Conservation (phyloP, 2,888 invertebrate genomes). For the Cheilosia pagana region DNA sequence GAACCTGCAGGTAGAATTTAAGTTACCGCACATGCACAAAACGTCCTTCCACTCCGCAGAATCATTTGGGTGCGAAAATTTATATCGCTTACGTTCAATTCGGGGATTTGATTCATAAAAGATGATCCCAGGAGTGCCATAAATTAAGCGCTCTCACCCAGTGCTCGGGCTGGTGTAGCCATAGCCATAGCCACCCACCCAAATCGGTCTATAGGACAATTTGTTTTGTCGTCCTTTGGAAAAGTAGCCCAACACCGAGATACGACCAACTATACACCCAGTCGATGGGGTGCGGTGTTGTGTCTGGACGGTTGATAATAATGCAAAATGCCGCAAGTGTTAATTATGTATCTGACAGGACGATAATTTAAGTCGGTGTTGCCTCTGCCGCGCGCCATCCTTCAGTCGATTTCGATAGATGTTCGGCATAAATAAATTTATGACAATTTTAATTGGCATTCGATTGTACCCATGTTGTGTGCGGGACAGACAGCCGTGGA, state of each 20-base stretch:
- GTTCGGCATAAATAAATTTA: slow-evolving; percentile 65
- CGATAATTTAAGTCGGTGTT: slow-evolving; percentile 68
- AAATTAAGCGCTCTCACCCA: slow-evolving; percentile 67
- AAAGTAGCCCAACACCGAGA: slow-evolving; percentile 27
- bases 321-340: slow-evolving; percentile 75
- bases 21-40: slow-evolving; percentile 19
- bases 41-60: slow-evolving; percentile 7
- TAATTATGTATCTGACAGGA: slow-evolving; percentile 75
- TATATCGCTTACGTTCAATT: slow-evolving; percentile 44
- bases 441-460: slow-evolving; percentile 73
- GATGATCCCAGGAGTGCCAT: slow-evolving; percentile 72
- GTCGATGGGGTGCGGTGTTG: slow-evolving; percentile 22
- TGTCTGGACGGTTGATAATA: slow-evolving; percentile 68
- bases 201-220: slow-evolving; percentile 55
- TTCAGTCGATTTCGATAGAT: slow-evolving; percentile 31
- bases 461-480: slow-evolving; percentile 50
- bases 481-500: slow-evolving; percentile 43
- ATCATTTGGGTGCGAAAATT: slow-evolving; percentile 44
- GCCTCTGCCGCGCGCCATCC: slow-evolving; percentile 8
- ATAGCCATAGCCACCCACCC: background rate
- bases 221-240: slow-evolving; percentile 51
- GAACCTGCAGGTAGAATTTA: slow-evolving; percentile 5
- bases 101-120: slow-evolving; percentile 70
- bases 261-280: slow-evolving; percentile 38
- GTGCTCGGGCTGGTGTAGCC: background rate